Evolutionary conservation across 1,140 invertebrate genomes (phyloP).

Genomic region (Ephestia elutella): DNA sequence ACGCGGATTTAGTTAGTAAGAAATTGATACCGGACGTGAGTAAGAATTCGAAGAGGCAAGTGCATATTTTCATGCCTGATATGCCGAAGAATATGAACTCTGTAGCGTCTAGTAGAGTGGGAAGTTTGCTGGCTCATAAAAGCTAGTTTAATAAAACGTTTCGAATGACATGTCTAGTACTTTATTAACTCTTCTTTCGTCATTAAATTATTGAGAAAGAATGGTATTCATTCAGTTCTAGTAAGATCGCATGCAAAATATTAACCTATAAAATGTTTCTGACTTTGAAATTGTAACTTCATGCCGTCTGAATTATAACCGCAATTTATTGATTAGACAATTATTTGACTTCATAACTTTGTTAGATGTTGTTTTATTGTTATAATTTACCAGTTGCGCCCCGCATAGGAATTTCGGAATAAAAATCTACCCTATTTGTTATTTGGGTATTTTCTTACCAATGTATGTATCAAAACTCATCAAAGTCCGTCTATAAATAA

Average conservation of each 20-base stretch:
- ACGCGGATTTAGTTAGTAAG: conserved; percentile 62
- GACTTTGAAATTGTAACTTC: not conserved
- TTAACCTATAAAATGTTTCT: not conserved
- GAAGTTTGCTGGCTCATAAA: conserved; percentile 55
- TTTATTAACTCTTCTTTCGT: not conserved
- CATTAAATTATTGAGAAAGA: not conserved
- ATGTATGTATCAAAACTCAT: no score
- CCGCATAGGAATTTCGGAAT: no score
- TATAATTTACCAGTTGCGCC: no score
- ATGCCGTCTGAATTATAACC: not conserved
- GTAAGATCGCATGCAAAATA: not conserved
- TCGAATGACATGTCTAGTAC: not conserved
- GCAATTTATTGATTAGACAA: no score
- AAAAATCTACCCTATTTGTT: no score
- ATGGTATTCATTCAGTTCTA: not conserved
- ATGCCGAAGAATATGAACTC: conserved; percentile 64
- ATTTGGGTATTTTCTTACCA: no score
- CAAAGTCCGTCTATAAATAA: no score
- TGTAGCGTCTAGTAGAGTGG: conserved; percentile 34
- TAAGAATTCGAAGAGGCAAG: conserved; percentile 70
- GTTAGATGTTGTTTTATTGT: no score
- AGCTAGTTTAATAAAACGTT: conserved; percentile 19
- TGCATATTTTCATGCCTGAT: conserved; percentile 82
- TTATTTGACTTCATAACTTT: no score
- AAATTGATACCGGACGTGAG: conserved; percentile 58